Evolutionary conservation across 2,888 invertebrate species (phyloP), one percentile per base, ranked within the genome.

Genomic region (Euphydryas editha): DNA sequence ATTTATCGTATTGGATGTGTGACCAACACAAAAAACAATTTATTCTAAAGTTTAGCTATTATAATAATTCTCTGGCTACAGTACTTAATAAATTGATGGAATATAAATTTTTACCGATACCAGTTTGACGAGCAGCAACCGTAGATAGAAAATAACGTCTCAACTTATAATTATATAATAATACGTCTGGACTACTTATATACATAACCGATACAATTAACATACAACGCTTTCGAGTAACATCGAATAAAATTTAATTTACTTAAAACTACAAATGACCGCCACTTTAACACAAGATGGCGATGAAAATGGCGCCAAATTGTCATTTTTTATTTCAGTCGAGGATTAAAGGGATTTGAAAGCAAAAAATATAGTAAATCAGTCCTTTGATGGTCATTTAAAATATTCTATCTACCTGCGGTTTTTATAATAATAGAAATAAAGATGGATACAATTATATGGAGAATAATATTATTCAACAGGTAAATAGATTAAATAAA

Each of bases 191-290:
- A 30, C 30, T 30, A 24, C 24, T 6, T 24, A 30, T 17, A 11
- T 18, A 18, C 17, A 18, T 17, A 11, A 46, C 18, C 10, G 15
- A 42, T 15, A 46, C 46, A 11, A 44, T 17, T 18, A 11, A 57
- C 46, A 46, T 11, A 46, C 46, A 55, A 55, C 37, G 36, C 39
- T 57, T 47, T 11, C 39, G 42, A 62, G 42, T 60, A 63, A 60
- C 63, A 60, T 36, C 36, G 36, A 60, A 60, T 63, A 63, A 60
- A 63, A 56, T 60, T 46, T 60, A 57, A n/a, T n/a, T 56, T 51
- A 63, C 58, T 42, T 63, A 44, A 47, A 58, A 54, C 24, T 24
- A 59, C 11, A 21, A 36, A 13, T 6, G 37, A 37, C 36, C 42
- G 62, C 36, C 39, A 60, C 24, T 42, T 49, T 54, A 10, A 36